Conservation (phyloP, 1,140 invertebrate species). For the Leguminivora glycinivorella region DNA sequence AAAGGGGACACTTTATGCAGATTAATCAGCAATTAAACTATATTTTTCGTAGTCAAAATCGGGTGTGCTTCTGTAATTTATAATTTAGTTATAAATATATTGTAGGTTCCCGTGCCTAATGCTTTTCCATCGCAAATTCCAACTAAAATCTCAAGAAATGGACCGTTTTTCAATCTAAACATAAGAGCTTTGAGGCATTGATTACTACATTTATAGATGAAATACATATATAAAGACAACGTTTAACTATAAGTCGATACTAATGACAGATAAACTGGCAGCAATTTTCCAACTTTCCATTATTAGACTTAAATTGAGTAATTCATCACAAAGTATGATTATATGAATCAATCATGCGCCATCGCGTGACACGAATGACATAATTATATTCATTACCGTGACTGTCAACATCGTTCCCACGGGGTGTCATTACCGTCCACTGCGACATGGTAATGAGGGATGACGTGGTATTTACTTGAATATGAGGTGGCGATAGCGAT, state of each 20-base stretch:
- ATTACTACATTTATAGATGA: no score
- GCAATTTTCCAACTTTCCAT: background rate
- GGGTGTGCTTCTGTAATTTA: no score
- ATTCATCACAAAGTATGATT: conserved; percentile 8
- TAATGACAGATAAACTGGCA: background rate
- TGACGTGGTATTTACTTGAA: conserved; percentile 15
- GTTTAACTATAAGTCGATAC: background rate
- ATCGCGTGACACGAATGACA: conserved; percentile 17
- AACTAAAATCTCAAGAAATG: no score
- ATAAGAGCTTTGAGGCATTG: no score
- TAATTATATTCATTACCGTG: conserved; percentile 13
- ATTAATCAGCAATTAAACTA: no score
- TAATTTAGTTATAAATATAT: no score
- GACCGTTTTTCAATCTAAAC: no score
- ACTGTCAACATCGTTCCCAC: conserved; percentile 11
- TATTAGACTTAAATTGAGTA: conserved; percentile 2
- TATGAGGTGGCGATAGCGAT: background rate
- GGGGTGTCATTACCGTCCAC: conserved; percentile 17
- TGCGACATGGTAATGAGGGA: conserved; percentile 15
- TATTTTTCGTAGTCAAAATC: no score
- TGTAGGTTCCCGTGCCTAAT: no score
- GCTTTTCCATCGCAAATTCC: no score
- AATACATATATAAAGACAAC: background rate
- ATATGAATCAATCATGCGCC: conserved; percentile 4
- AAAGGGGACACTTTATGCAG: no score